phyloP scores from a whole-genome alignment of 2,888 invertebrate species.

The Drosophila robusta region DNA sequence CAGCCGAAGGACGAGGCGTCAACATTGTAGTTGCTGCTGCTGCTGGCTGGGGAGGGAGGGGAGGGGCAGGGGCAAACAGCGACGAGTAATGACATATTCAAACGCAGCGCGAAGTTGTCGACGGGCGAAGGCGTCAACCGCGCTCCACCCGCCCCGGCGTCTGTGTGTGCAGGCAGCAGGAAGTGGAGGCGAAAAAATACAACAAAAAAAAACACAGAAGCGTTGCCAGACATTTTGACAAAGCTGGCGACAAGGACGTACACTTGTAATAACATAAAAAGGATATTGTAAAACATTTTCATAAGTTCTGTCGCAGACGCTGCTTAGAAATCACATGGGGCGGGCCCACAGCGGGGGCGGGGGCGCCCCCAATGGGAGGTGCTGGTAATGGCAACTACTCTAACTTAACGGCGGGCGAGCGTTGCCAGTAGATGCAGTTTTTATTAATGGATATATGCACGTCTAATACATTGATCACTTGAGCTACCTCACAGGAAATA shows the following conservation, averaged over 20 bases:
- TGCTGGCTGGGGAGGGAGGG: constrained; percentile 8
- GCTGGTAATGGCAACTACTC: constrained; percentile 20
- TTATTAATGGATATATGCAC: constrained; percentile 18
- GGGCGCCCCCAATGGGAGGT: not conserved
- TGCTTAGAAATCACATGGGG: constrained; percentile 27
- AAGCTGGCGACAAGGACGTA: constrained; percentile 83
- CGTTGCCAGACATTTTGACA: constrained; percentile 82
- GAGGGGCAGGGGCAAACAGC: constrained; percentile 10
- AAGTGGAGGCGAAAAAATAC: constrained; percentile 17
- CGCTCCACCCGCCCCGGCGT: constrained; percentile 9
- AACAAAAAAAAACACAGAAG: constrained; percentile 30
- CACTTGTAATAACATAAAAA: constrained; percentile 83
- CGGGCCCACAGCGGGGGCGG: not conserved
- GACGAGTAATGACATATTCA: constrained; percentile 74
- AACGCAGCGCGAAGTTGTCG: constrained; percentile 78
- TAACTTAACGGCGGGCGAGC: constrained; percentile 29
- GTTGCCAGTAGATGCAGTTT: constrained; percentile 22
- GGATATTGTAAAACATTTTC: constrained; percentile 84
- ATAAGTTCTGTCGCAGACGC: constrained; percentile 74
- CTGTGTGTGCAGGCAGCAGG: constrained; percentile 17
- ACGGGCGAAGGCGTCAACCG: constrained; percentile 65
- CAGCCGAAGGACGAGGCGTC: constrained; percentile 58
- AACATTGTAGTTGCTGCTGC: constrained; percentile 62
- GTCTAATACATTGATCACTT: constrained; percentile 38
- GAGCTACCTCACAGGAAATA: constrained; percentile 36